Conservation (phyloP, 2,113 vertebrate species). For the Bos indicus region DNA sequence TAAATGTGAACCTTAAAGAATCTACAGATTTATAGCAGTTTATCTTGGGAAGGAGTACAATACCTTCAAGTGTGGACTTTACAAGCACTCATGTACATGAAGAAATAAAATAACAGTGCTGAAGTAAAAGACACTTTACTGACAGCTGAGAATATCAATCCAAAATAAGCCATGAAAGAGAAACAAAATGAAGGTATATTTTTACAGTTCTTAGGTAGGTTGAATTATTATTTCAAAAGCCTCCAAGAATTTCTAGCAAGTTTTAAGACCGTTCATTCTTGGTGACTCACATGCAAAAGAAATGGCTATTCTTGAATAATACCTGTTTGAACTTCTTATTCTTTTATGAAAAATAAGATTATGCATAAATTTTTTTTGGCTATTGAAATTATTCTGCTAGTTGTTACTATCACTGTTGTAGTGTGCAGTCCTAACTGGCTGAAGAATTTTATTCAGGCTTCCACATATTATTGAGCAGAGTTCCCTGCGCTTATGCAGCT, state of each 20-base stretch:
- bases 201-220: conserved; percentile 36
- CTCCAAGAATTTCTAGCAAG: conserved; percentile 15
- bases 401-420: not conserved
- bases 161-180: not conserved
- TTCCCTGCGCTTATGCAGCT: not conserved
- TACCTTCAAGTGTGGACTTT: not conserved
- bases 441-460: not conserved
- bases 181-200: not conserved
- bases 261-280: not conserved
- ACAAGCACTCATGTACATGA: not conserved
- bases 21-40: not conserved
- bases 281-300: conserved; percentile 36
- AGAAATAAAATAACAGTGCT: not conserved
- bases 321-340: conserved; percentile 41
- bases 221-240: not conserved
- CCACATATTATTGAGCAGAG: not conserved
- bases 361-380: not conserved
- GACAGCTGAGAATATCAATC: not conserved
- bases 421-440: not conserved
- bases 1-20: conserved; percentile 29
- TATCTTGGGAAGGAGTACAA: not conserved
- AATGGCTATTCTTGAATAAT: conserved; percentile 43
- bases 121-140: not conserved
- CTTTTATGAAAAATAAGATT: conserved; percentile 25
- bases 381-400: not conserved